Base-by-base conservation (phyloP, 2,888 invertebrate genomes). In the Allolobophora icterica region DNA sequence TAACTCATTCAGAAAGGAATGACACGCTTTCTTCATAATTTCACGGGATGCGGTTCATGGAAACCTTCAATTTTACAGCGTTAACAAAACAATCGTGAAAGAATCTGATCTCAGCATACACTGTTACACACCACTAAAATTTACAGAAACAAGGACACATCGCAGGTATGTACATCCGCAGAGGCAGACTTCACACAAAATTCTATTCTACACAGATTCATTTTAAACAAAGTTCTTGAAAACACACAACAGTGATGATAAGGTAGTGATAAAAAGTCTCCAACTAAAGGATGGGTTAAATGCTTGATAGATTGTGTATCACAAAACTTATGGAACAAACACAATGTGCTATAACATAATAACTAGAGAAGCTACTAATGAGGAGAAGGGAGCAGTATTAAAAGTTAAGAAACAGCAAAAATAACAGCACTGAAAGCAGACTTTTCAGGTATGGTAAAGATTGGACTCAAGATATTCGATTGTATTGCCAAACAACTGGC, bases 231-330 rank as follows among this genome's bases (percentile, higher is more conserved):
- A 71, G n/a, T 71, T 71, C n/a, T n/a, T 0, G n/a, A 11, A 71
- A 71, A 71, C 71, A n/a, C 30, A 71, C 71, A 71, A 71, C 71
- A 71, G 71, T 11, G 71, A 71, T 8, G 71, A 71, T 30, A 71
- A 30, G n/a, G n/a, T 71, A 71, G 2, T n/a, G 71, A 71, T 71
- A 71, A 71, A 71, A 71, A 0, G n/a, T n/a, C n/a, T n/a, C 71
- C n/a, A n/a, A n/a, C 71, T 71, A n/a, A 71, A 11, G 30, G 11
- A 52, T 52, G 71, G 71, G 71, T 71, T 58, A 71, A 71, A 71
- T 71, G 71, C 71, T 71, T 71, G n/a, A 71, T n/a, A 71, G n/a
- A 71, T 71, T n/a, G 71, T n/a, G 71, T 71, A 71, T 71, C 71
- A 71, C 71, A 71, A 71, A 71, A 71, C 4, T n/a, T n/a, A 4